Conservation (phyloP, 2,888 invertebrate species). For the Cataglyphis livida region DNA sequence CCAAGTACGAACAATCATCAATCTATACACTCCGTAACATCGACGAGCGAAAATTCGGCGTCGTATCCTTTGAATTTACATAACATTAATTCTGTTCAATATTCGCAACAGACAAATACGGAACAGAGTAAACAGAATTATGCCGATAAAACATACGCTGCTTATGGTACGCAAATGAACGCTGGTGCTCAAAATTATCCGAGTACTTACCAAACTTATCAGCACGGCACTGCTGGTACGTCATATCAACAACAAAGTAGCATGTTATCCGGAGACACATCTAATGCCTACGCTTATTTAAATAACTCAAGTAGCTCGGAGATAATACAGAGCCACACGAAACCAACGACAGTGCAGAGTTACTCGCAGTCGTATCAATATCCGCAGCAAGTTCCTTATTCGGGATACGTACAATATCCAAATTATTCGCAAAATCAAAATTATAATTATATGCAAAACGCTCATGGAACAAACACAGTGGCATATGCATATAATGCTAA, state of each 20-base stretch:
- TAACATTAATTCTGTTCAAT: conserved; percentile 53
- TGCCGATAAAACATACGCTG: conserved; percentile 54
- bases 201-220: conserved; percentile 73
- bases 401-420: conserved; percentile 70
- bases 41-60: conserved; percentile 46
- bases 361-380: conserved; percentile 76
- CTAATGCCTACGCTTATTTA: conserved; percentile 59
- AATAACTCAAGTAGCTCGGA: conserved; percentile 67
- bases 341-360: conserved; percentile 73
- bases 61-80: conserved; percentile 61
- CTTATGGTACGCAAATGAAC: conserved; percentile 62
- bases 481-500: conserved; percentile 87
- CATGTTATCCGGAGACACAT: conserved; percentile 76
- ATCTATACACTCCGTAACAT: conserved; percentile 49
- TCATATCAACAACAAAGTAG: conserved; percentile 79
- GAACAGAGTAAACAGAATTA: conserved; percentile 68
- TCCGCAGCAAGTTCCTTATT: conserved; percentile 71
- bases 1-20: conserved; percentile 44
- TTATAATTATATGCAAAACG: conserved; percentile 68
- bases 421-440: conserved; percentile 71
- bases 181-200: conserved; percentile 70
- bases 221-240: conserved; percentile 75
- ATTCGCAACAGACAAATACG: conserved; percentile 59
- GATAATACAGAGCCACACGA: conserved; percentile 82
- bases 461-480: conserved; percentile 57